Base-by-base conservation (phyloP, 1,140 invertebrate species). In the Cryptotermes secundus region DNA sequence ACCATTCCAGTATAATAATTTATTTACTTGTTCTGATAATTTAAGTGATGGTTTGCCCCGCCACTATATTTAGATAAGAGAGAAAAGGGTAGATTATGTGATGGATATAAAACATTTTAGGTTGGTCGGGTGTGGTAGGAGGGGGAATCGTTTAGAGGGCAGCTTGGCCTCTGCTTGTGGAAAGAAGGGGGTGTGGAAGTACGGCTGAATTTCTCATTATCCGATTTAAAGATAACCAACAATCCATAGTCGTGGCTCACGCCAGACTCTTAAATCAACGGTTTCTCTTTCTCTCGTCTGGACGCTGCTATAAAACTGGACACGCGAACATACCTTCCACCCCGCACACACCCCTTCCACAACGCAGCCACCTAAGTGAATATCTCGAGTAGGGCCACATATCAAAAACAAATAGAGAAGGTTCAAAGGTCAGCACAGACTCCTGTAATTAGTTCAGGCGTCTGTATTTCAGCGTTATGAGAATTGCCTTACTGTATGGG, bases 41-140 rank as follows among this genome's bases (percentile, higher is more conserved):
- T 72, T 72, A 72, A 72, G 26, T 72, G 26, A 31, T 72, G n/a
- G 59, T 7, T 81, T 34, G 80, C 26, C 16, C 12, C 6, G 80
- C 26, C 7, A 9, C 26, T 35, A 7, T 81, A 49, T 34, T 81
- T 81, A 35, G 80, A 81, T 4, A 81, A 19, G 80, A 24, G 22
- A 34, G 7, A 81, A 81, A 22, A 22, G 45, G 34, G 24, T 9
- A 16, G 34, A 81, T 38, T 49, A 1, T 81, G 26, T 34, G 59
- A n/a, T 31, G 59, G 59, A 72, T 72, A 72, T 72, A 72, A 72
- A 72, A 72, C n/a, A 72, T n/a, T 31, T 31, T n/a, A 72, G n/a
- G 26, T 3, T n/a, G n/a, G n/a, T 9, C 14, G 16, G 59, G n/a
- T n/a, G 26, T 12, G 26, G 26, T 6, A 72, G 26, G 38, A 72